Base-by-base conservation (phyloP, 2,797 vertebrate species). In the Rhinoraja longicauda region DNA sequence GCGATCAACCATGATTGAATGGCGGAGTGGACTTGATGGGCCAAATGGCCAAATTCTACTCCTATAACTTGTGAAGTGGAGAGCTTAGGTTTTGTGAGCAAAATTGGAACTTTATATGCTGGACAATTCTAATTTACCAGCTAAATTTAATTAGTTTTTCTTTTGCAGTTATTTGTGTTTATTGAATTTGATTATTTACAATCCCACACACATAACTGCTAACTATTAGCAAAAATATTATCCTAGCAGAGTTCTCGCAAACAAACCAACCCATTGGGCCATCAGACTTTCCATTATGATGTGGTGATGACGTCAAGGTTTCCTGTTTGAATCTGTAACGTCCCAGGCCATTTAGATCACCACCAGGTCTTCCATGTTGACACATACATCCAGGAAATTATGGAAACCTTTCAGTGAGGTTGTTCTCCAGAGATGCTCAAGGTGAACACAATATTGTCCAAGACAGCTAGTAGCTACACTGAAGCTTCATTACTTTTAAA, bases 321-420 rank as follows among this genome's bases (percentile, higher is more conserved):
- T 92, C 90, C 90, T 92, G 90, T 92, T 72, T 21, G 13, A 73
- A 57, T 92, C 90, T 73, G 8, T 39, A 53, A 53, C 53, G 64
- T 92, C 90, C 90, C 62, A 73, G 70, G 90, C 67, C 67, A 70
- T 73, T 73, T 72, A 45, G 24, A 91, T 73, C 67, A 45, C 90
- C 39, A 73, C 67, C 24, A 75, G 70, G 70, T 53, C 90, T 92
- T 92, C 70, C 90, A 24, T 92, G 70, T 75, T 92, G 67, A 53
- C 70, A 92, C 39, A 92, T 73, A 92, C 70, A 92, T 72, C 70
- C 24, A n/a, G 36, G 90, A 91, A 91, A 91, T 91, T 91, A 45
- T 53, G 21, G 90, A 91, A 91, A 91, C 67, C 67, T 73, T 91
- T 72, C 90, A 45, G 90, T 29, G 36, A 45, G 90, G 15, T 24